phyloP scores from a whole-genome alignment of 2,888 invertebrate genomes.

The Ischnus inquisitorius region DNA sequence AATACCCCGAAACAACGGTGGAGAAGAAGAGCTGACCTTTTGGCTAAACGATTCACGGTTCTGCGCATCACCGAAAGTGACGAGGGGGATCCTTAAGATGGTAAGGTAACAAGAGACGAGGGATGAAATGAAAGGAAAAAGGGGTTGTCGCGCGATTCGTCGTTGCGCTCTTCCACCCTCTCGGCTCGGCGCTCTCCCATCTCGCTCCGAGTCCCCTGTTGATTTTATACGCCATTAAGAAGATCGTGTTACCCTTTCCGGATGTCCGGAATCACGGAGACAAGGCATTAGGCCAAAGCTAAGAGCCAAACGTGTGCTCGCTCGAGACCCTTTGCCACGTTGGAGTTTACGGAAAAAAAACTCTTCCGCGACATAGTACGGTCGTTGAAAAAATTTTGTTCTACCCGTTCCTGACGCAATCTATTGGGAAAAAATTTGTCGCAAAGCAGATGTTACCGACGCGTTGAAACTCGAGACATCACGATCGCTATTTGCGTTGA shows the following conservation, averaged over 20 bases:
- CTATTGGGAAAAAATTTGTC: not conserved
- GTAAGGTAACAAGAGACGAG: conserved; percentile 52
- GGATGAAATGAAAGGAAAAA: conserved; percentile 37
- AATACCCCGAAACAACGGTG: conserved; percentile 1
- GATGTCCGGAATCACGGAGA: conserved; percentile 79
- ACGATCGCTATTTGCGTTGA: too few species aligned
- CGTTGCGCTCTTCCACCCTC: conserved; percentile 30
- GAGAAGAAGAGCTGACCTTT: conserved; percentile 33
- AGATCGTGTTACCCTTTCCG: conserved; percentile 80
- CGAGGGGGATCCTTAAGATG: conserved; percentile 25
- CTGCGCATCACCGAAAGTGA: not conserved
- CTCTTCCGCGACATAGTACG: not conserved
- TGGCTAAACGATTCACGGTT: conserved; percentile 18
- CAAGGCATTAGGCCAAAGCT: conserved; percentile 75
- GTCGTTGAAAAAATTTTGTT: not conserved
- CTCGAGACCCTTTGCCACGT: conserved; percentile 49
- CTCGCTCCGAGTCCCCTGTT: conserved; percentile 69
- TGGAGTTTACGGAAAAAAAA: conserved; percentile 28
- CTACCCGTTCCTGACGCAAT: not conserved
- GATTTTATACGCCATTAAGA: conserved; percentile 82
- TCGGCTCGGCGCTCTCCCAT: conserved; percentile 35
- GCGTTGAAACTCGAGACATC: too few species aligned
- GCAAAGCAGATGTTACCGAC: too few species aligned
- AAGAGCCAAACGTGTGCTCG: conserved; percentile 54
- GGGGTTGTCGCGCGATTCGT: conserved; percentile 44